These are phyloP conservation scores for Vicugna pacos DNA, from an alignment of 2,113 vertebrate species.

Conservation along the genomic window DNA sequence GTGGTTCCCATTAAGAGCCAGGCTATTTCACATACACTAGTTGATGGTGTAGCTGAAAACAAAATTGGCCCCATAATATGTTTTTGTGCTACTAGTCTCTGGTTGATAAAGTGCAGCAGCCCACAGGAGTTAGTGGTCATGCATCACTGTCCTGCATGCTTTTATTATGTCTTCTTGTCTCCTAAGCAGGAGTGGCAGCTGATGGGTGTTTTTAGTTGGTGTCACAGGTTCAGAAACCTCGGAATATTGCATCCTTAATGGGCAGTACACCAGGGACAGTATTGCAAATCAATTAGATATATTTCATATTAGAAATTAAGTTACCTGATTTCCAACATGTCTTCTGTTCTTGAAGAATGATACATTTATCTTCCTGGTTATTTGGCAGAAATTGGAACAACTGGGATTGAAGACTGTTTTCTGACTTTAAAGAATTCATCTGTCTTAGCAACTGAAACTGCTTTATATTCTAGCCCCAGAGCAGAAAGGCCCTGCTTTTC, in stretches of 20 bases:
- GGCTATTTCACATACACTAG: not conserved
- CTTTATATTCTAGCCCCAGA: not conserved
- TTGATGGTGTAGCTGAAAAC: not conserved
- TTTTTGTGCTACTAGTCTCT: not conserved
- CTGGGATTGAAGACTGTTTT: conserved; percentile 46
- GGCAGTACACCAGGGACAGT: conserved; percentile 48
- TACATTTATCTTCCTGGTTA: conserved; percentile 57
- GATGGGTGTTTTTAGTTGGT: not conserved
- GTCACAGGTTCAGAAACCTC: conserved; percentile 45
- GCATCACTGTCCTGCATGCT: not conserved
- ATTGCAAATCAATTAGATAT: conserved; percentile 70
- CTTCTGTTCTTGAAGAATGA: conserved; percentile 66
- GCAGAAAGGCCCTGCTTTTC: not conserved
- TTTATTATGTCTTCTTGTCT: conserved; percentile 36
- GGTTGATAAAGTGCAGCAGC: not conserved
- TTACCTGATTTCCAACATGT: conserved; percentile 63
- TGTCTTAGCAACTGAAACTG: conserved; percentile 35
- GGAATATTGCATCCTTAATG: not conserved
- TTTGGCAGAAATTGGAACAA: conserved; percentile 60
- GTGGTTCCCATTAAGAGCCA: not conserved
- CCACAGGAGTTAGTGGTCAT: not conserved
- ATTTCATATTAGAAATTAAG: conserved; percentile 75
- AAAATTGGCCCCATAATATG: not conserved
- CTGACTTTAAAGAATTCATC: conserved; percentile 65
- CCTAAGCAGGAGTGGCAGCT: not conserved